Conservation (phyloP, 2,888 invertebrate genomes). For the Syrphus vitripennis region DNA sequence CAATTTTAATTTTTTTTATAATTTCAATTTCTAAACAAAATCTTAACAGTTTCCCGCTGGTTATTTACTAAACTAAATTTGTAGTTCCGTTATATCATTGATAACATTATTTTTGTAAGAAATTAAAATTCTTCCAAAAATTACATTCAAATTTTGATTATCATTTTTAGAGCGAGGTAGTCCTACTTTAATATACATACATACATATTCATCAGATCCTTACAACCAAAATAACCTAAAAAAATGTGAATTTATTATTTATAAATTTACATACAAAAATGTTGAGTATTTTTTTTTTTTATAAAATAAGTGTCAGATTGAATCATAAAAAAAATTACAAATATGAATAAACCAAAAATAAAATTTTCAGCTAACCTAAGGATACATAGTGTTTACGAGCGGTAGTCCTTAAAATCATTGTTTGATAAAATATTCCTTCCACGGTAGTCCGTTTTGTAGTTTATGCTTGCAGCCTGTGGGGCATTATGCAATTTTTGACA, state of each 20-base stretch:
- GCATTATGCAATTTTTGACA: constrained; percentile 44
- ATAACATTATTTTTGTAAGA: too few species aligned
- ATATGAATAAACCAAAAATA: constrained; percentile 31
- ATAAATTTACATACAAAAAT: neutral
- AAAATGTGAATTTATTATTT: neutral
- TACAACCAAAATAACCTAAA: neutral
- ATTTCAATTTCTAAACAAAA: too few species aligned
- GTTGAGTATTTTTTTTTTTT: constrained; percentile 32
- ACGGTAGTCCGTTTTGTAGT: neutral
- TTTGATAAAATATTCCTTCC: neutral
- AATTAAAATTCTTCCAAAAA: too few species aligned
- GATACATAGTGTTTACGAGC: neutral
- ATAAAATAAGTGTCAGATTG: constrained; percentile 33
- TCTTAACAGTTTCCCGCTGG: too few species aligned
- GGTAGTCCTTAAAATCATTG: neutral
- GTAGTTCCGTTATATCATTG: too few species aligned
- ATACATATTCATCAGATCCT: neutral
- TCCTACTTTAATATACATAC: too few species aligned
- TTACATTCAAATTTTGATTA: too few species aligned
- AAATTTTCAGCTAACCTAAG: constrained; percentile 1
- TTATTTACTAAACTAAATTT: too few species aligned
- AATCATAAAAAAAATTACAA: constrained; percentile 6
- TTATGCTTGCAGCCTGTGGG: neutral
- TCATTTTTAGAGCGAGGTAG: too few species aligned
- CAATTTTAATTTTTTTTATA: too few species aligned